A percentile compares a stretch with the other conserved stretches of the same genome.
These are phyloP conservation scores for Ginglymostoma cirratum DNA, from an alignment of 2,113 vertebrate species.

Conservation along the genomic window DNA sequence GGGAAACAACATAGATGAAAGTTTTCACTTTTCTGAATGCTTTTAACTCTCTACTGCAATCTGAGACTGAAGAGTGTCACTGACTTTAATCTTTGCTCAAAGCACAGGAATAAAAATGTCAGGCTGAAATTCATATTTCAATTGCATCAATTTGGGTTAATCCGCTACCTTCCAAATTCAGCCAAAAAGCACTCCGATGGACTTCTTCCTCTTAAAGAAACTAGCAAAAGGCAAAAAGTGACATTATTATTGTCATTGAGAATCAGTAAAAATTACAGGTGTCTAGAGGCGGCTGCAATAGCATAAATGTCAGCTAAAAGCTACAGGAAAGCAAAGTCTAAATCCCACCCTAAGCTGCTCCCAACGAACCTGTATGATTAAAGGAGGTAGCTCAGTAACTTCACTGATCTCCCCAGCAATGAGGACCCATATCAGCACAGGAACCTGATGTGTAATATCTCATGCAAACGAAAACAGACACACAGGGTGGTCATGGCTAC, in stretches of 20 bases:
- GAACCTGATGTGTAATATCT: neutral
- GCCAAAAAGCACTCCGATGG: neutral
- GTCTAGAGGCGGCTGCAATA: neutral
- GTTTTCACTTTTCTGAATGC: neutral
- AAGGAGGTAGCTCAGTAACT: neutral
- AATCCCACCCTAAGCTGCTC: neutral
- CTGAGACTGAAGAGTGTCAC: neutral
- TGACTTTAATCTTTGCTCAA: neutral
- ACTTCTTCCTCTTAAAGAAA: neutral
- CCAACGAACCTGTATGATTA: neutral
- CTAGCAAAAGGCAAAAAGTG: neutral
- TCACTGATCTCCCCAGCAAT: neutral
- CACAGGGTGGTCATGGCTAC: neutral
- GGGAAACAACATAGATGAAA: neutral
- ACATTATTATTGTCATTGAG: neutral
- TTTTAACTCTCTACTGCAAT: neutral
- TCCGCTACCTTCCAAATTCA: neutral
- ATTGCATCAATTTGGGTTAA: neutral
- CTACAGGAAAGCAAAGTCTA: neutral
- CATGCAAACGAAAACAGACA: neutral
- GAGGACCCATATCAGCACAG: neutral
- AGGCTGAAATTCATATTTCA: neutral
- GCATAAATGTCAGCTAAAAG: neutral
- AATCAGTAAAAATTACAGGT: neutral
- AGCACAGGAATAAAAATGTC: neutral